Evolutionary conservation across 1,140 invertebrate genomes (phyloP).

Genomic region (Drosophila sulfurigaster): DNA sequence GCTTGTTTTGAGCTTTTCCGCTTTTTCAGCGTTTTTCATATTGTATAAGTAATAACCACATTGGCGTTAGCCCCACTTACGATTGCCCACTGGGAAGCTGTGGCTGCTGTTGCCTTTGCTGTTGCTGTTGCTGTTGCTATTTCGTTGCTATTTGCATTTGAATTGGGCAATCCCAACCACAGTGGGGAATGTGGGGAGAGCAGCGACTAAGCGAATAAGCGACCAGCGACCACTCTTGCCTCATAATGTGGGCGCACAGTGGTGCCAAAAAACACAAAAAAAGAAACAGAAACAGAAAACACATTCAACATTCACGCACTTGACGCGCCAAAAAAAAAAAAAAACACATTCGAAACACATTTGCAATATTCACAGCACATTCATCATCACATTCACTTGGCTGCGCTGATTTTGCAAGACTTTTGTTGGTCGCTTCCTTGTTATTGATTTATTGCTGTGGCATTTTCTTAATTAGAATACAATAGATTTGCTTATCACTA

Average conservation of each 20-base stretch:
- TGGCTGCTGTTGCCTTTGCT: constrained; percentile 6
- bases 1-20: constrained; percentile 16
- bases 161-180: constrained; percentile 29
- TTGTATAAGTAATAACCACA: constrained; percentile 49
- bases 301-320: constrained; percentile 5
- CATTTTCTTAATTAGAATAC: too few species aligned
- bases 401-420: neutral
- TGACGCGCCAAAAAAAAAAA: neutral
- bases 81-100: constrained; percentile 30
- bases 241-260: constrained; percentile 43
- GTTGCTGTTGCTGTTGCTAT: too few species aligned
- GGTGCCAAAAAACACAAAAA: constrained; percentile 13
- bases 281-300: neutral
- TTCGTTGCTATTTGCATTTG: constrained; percentile 5
- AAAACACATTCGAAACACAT: neutral
- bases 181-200: constrained; percentile 9
- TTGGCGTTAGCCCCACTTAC: constrained; percentile 28
- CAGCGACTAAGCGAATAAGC: neutral
- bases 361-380: neutral
- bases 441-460: neutral
- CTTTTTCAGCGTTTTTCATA: constrained; percentile 18
- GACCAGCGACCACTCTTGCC: neutral
- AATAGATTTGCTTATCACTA: too few species aligned
- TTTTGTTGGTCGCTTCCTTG: constrained; percentile 12
- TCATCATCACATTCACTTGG: constrained; percentile 17